Base-by-base conservation (phyloP, 2,113 vertebrate genomes). In the Callocephalon fimbriatum region DNA sequence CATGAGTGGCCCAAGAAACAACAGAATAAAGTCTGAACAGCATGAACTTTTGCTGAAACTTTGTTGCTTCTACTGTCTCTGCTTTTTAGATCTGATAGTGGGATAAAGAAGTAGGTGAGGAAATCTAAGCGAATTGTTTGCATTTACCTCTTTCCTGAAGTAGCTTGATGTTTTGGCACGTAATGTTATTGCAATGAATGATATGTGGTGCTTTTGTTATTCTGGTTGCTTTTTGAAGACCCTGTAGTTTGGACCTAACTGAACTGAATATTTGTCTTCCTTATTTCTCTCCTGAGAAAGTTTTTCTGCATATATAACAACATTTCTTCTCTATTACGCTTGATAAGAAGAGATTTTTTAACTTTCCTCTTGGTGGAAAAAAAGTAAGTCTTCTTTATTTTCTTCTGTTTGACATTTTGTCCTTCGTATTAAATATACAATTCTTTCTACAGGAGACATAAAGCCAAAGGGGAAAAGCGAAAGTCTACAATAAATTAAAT, bases 341-440 rank as follows among this genome's bases (percentile, higher is more conserved):
- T 97, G 94, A 92, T 96, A 97, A 95, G 95, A 96, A 97, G 94
- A 95, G 61, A 91, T 95, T 96, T 96, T 96, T 96, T 87, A 91
- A 85, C 91, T 94, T 96, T 95, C 94, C 81, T 97, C 89, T 97
- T 96, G 96, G 84, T 96, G 95, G 92, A 94, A 95, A 96, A 97
- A 96, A 95, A 95, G 94, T 96, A 96, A 97, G 95, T 96, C 87
- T 38, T 94, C 83, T 94, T 93, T 97, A 95, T 96, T 97, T 97
- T 94, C 80, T 95, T 96, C 89, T 93, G 83, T 94, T 96, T 95
- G 65, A 79, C 72, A 75, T 95, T 96, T 95, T 96, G 89, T 96
- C 65, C 76, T 96, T 94, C 61, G 26, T 96, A 95, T 91, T 96
- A 94, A 95, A 91, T 87, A 66, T 87, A 75, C 77, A 76, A 22